Base-by-base conservation (phyloP, 1,140 invertebrate species). In the Ceratoteleas bidentatus region DNA sequence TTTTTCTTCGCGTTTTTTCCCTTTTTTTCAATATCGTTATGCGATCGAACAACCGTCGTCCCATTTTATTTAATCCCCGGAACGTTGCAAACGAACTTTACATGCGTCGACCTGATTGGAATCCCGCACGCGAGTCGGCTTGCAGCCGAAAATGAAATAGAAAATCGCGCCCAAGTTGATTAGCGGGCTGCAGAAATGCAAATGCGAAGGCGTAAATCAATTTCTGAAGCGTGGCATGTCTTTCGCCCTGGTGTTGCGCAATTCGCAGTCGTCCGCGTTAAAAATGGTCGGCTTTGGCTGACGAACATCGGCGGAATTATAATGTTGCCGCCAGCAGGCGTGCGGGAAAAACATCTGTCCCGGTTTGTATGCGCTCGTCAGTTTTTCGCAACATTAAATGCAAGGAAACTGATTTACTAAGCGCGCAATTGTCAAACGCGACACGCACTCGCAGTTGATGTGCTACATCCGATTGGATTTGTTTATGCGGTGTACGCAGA, bases 401-500 rank as follows among this genome's bases (percentile, higher is more conserved):
- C 74, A 36, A 32, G 43, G 60, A 70, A 70, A 65, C 58, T 57
- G 65, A 70, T 78, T 69, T 70, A 57, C 58, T 70, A 64, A 78
- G 56, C 65, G 49, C 14, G 38, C 64, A 14, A 64, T 70, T 58
- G 66, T 64, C 65, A 36, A 24, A 52, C 13, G 61, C 14, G 38
- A 65, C 57, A 65, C 8, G 53, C 34, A 24, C 9, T 47, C n/a
- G 47, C 64, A 68, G 49, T 68, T 68, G 54, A 61, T 61, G 62
- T 50, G 6, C n/a, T 57, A 64, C 57, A 61, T 76, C 64, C 47
- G 57, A 76, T 76, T 68, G 32, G 64, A 68, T 62, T 68, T 68
- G 64, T 68, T 76, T 76, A 76, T 68, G 68, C 57, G 73, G 53
- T 66, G 72, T 50, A 65, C 65, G 56, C 58, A 74, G 61, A 75